Conservation (phyloP, 2,888 invertebrate species). For the Mellilla xanthometata region DNA sequence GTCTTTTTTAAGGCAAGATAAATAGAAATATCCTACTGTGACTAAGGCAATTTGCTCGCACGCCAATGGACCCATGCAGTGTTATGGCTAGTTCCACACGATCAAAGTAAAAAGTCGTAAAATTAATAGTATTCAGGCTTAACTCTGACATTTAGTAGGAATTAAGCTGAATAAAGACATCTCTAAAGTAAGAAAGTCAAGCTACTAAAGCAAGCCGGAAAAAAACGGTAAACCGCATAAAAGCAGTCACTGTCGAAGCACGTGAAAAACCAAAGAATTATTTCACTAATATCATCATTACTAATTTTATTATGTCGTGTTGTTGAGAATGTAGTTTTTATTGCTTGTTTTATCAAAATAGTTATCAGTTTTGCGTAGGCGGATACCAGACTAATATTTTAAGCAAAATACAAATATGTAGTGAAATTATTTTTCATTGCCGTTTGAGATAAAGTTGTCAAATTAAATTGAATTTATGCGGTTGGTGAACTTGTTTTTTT, state of each 20-base stretch:
- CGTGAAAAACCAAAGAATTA: background rate
- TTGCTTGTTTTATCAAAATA: conserved; percentile 22
- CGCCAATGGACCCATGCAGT: conserved; percentile 37
- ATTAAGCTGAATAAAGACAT: background rate
- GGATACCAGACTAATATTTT: conserved; percentile 15
- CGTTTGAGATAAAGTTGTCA: conserved; percentile 15
- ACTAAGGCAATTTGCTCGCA: conserved; percentile 62
- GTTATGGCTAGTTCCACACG: conserved; percentile 30
- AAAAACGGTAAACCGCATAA: too few species aligned
- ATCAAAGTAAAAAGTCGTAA: background rate
- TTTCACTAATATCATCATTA: background rate
- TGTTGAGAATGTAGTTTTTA: conserved; percentile 15
- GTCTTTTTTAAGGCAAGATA: background rate
- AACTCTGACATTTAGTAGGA: background rate
- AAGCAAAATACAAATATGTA: conserved; percentile 1
- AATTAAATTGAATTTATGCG: conserved; percentile 12
- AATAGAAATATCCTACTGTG: conserved; percentile 51
- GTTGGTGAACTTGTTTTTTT: conserved; percentile 8
- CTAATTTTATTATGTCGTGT: background rate
- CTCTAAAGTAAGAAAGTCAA: too few species aligned
- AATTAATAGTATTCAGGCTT: conserved; percentile 1
- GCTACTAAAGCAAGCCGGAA: too few species aligned
- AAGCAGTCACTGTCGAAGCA: too few species aligned
- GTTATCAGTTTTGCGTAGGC: conserved; percentile 15
- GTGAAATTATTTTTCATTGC: conserved; percentile 5